Base-by-base conservation (phyloP, 2,797 vertebrate species). In the Sparus aurata region DNA sequence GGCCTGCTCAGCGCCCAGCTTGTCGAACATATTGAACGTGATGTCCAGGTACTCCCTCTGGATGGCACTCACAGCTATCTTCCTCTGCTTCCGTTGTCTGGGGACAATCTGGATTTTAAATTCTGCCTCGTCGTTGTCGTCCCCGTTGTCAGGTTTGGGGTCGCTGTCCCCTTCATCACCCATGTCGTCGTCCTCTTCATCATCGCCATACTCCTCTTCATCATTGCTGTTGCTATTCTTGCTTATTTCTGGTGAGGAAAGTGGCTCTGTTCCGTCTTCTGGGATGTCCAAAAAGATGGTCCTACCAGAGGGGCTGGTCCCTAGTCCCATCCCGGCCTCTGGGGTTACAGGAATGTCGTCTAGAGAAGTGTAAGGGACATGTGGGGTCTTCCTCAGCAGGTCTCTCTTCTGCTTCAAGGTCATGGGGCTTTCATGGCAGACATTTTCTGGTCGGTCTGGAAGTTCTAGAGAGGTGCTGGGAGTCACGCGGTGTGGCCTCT, bases 101-200 rank as follows among this genome's bases (percentile, higher is more conserved):
- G 98, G 98, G 58, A 99, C 97, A 17, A 99, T 99, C 91, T 99
- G 98, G 83, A 99, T 99, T 93, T 98, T 99, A 86, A 99, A 99
- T 85, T 99, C 98, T 0, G 98, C 95, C 73, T 98, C 98, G 10
- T 99, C 97, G 0, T 90, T 94, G 27, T 95, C 94, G 0, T 95
- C 93, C 0, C 72, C 90, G 1, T 94, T 87, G 6, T 94, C 94
- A 0, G 86, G 89, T 88, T 98, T 98, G 63, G 89, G 93, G 25
- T 98, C 97, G 0, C 85, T 92, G 72, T 97, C 97, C 75, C 87
- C 96, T 18, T 98, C 98, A 0, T 95, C 92, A 0, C 96, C 96
- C 30, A 97, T 96, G 66, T 99, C 97, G 6, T 96, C 97, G 8
- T 97, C 96, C 0, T 95, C 97, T 58, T 97, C 97, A 0, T 95